Evolutionary conservation across 2,113 vertebrate genomes (phyloP).

Genomic region (Anseranas semipalmata): DNA sequence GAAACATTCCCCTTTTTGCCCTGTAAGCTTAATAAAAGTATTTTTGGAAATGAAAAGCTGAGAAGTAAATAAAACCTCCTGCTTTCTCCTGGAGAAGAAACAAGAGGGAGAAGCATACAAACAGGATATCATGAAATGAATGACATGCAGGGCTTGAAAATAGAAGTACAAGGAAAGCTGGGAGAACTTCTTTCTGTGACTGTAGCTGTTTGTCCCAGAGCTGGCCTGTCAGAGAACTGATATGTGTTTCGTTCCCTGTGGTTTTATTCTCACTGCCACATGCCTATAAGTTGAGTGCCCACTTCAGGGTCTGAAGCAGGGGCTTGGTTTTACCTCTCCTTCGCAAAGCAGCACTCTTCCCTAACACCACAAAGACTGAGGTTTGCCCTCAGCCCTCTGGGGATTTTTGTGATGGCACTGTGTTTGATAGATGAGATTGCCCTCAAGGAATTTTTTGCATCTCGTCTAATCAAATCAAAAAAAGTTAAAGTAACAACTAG

Average conservation of each 20-base stretch:
- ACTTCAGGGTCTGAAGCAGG: not conserved
- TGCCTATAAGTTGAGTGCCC: not conserved
- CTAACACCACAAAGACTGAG: not conserved
- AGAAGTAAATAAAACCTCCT: not conserved
- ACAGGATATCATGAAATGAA: not conserved
- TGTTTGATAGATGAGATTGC: not conserved
- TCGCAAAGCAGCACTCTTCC: not conserved
- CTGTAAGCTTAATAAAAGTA: not conserved
- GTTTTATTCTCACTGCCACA: not conserved
- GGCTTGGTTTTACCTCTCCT: not conserved
- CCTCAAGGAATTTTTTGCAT: not conserved
- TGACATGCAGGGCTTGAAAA: not conserved
- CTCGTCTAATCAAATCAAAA: not conserved
- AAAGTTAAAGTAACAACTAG: constrained; percentile 11
- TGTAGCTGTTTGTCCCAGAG: not conserved
- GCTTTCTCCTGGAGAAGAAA: not conserved
- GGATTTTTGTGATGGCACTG: not conserved
- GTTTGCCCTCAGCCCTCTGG: not conserved
- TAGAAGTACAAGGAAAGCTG: not conserved
- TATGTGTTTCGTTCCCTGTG: not conserved
- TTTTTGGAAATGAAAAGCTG: not conserved
- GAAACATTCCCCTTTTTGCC: not conserved
- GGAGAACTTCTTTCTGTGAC: not conserved
- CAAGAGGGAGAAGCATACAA: not conserved
- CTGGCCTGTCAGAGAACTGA: not conserved